phyloP scores from a whole-genome alignment of 2,113 vertebrate species.

The Protobothrops mucrosquamatus region DNA sequence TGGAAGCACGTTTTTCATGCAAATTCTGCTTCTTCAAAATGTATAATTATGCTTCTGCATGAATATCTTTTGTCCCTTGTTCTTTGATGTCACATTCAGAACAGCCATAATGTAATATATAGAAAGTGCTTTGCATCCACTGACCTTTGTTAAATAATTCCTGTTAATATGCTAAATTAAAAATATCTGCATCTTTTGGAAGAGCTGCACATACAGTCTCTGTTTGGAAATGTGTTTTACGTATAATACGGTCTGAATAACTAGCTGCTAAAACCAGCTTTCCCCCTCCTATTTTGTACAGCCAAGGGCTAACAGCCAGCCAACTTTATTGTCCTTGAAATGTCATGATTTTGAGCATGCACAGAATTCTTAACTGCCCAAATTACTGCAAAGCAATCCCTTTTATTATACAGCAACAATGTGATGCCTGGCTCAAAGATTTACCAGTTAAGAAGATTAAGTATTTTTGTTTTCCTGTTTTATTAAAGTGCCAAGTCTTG shows the following conservation, averaged over 20 bases:
- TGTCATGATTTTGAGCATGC: slow-evolving; percentile 69
- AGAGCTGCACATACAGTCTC: slow-evolving; percentile 41
- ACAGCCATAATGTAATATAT: slow-evolving; percentile 55
- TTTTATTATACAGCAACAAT: slow-evolving; percentile 71
- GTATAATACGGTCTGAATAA: slow-evolving; percentile 65
- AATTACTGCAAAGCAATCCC: slow-evolving; percentile 70
- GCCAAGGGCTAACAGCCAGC: slow-evolving; percentile 67
- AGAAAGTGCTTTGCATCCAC: slow-evolving; percentile 56
- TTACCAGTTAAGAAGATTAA: slow-evolving; percentile 74
- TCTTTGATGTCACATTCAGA: slow-evolving; percentile 50
- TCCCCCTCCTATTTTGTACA: slow-evolving; percentile 51
- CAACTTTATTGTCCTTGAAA: slow-evolving; percentile 74
- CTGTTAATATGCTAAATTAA: slow-evolving; percentile 54
- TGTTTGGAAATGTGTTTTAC: slow-evolving; percentile 69
- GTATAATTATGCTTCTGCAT: slow-evolving; percentile 15
- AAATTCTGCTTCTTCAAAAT: neutral
- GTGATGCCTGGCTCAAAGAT: slow-evolving; percentile 70
- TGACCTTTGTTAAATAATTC: slow-evolving; percentile 67
- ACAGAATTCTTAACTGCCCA: slow-evolving; percentile 70
- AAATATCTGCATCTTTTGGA: slow-evolving; percentile 56
- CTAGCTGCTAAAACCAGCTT: slow-evolving; percentile 59
- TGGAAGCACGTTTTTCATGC: neutral
- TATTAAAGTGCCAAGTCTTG: slow-evolving; percentile 71
- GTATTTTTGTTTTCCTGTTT: slow-evolving; percentile 69
- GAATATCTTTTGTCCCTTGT: slow-evolving; percentile 48